Evolutionary conservation across 2,113 vertebrate species (phyloP).

Genomic region (Felis chaus): DNA sequence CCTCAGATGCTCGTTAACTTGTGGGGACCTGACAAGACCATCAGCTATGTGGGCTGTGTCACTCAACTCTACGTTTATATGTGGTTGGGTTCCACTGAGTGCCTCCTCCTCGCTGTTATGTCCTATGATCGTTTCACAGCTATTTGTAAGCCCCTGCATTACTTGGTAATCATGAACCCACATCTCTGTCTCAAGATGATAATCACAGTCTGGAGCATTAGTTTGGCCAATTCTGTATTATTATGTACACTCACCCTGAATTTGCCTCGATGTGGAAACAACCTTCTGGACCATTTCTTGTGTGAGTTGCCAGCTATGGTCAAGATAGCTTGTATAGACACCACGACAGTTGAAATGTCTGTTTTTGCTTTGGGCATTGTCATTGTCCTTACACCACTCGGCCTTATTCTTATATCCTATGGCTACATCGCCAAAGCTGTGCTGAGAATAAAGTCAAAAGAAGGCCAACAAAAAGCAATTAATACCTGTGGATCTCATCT

Average conservation of each 20-base stretch:
- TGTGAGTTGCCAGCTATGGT: constrained; percentile 69
- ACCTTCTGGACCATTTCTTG: constrained; percentile 67
- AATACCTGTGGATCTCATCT: constrained; percentile 69
- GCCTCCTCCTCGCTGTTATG: constrained; percentile 67
- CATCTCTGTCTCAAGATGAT: constrained; percentile 44
- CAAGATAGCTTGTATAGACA: constrained; percentile 68
- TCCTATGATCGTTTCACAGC: constrained; percentile 64
- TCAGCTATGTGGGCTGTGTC: constrained; percentile 52
- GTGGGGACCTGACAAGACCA: constrained; percentile 62
- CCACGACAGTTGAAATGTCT: constrained; percentile 56
- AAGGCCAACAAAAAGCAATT: constrained; percentile 40
- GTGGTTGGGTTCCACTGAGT: constrained; percentile 60
- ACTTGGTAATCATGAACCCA: constrained; percentile 55
- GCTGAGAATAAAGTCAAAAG: constrained; percentile 63
- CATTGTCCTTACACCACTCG: constrained; percentile 52
- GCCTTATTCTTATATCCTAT: constrained; percentile 66
- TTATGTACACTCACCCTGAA: constrained; percentile 55
- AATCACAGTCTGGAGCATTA: neutral
- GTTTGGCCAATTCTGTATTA: constrained; percentile 32
- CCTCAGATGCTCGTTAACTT: constrained; percentile 70
- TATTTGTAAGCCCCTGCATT: constrained; percentile 63
- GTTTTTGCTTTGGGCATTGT: constrained; percentile 57
- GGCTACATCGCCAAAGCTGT: constrained; percentile 60
- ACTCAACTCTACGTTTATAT: constrained; percentile 58
- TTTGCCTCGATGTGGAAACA: constrained; percentile 66